Conservation (phyloP, 1,140 invertebrate genomes). For the Portunus trituberculatus region DNA sequence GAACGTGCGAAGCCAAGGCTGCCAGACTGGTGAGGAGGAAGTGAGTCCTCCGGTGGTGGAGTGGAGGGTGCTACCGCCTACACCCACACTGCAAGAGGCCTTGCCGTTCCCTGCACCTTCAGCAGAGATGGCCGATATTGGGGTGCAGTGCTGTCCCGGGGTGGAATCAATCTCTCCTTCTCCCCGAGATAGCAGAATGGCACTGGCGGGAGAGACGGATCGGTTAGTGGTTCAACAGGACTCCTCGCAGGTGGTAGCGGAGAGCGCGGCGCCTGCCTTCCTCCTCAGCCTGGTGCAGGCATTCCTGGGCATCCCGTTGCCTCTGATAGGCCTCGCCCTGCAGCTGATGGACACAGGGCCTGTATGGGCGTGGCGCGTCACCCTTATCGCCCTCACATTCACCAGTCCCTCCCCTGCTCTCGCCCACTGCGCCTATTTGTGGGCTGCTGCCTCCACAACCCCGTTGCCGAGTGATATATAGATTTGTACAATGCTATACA, state of each 20-base stretch:
- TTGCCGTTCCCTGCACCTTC: neutral
- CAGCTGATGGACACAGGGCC: neutral
- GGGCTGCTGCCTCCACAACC: neutral
- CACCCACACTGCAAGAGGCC: neutral
- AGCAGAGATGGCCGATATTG: neutral
- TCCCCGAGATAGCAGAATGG: neutral
- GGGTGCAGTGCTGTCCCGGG: conserved; percentile 33
- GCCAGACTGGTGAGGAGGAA: conserved; percentile 58
- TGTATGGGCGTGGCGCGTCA: conserved; percentile 26
- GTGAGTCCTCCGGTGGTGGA: conserved; percentile 53
- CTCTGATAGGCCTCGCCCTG: conserved; percentile 1
- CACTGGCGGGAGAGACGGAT: neutral
- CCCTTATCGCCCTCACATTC: neutral
- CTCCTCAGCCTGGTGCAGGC: conserved; percentile 4
- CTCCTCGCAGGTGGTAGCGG: neutral
- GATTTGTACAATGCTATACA: too few species aligned
- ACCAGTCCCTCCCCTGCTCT: conserved; percentile 41
- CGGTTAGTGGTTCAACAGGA: neutral
- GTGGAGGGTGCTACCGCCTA: conserved; percentile 15
- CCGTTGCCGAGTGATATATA: too few species aligned
- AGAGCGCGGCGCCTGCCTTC: conserved; percentile 2
- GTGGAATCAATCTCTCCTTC: neutral
- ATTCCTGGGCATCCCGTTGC: conserved; percentile 24
- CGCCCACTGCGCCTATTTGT: neutral
- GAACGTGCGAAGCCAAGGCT: conserved; percentile 56